A percentile compares a stretch with the other conserved stretches of the same genome.
Evolutionary conservation across 2,888 invertebrate species (phyloP).

Genomic region (Thymelicus sylvestris): DNA sequence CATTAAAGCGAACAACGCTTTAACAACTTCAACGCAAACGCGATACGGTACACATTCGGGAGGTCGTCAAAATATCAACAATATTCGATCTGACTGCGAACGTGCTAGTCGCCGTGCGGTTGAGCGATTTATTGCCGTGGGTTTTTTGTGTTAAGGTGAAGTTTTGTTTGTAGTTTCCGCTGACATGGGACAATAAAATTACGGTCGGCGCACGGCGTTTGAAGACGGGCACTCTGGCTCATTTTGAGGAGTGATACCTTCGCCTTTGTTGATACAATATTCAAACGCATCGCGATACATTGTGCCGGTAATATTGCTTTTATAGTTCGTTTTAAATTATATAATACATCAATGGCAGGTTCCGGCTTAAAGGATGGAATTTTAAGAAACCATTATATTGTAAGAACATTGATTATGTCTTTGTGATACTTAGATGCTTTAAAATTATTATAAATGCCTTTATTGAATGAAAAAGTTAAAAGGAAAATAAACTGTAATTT

Average conservation of each 20-base stretch:
- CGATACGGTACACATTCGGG: slow-evolving; percentile 74
- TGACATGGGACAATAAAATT: slow-evolving; percentile 74
- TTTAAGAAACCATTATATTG: slow-evolving; percentile 24
- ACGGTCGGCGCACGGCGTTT: slow-evolving; percentile 64
- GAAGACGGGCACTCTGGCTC: slow-evolving; percentile 66
- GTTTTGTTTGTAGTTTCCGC: slow-evolving; percentile 59
- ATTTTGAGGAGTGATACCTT: slow-evolving; percentile 75
- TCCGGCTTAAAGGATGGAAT: slow-evolving; percentile 10
- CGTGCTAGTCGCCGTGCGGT: slow-evolving; percentile 50
- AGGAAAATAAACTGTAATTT: neutral
- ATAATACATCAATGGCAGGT: slow-evolving; percentile 7
- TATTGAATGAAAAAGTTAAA: neutral
- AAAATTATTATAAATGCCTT: neutral
- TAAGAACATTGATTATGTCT: neutral
- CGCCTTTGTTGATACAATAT: slow-evolving; percentile 69
- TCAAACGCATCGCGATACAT: slow-evolving; percentile 52
- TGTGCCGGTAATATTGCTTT: slow-evolving; percentile 37
- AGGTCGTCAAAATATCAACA: slow-evolving; percentile 72
- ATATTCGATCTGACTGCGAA: slow-evolving; percentile 69
- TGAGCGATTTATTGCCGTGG: slow-evolving; percentile 65
- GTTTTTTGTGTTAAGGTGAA: slow-evolving; percentile 62
- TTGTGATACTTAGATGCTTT: neutral
- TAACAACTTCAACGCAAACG: slow-evolving; percentile 69
- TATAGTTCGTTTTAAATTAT: slow-evolving; percentile 35
- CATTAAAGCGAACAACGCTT: slow-evolving; percentile 64